A percentile compares a stretch with the other conserved stretches of the same genome.
Evolutionary conservation across 2,113 vertebrate genomes (phyloP).

Genomic region (Pollimyrus isidori): DNA sequence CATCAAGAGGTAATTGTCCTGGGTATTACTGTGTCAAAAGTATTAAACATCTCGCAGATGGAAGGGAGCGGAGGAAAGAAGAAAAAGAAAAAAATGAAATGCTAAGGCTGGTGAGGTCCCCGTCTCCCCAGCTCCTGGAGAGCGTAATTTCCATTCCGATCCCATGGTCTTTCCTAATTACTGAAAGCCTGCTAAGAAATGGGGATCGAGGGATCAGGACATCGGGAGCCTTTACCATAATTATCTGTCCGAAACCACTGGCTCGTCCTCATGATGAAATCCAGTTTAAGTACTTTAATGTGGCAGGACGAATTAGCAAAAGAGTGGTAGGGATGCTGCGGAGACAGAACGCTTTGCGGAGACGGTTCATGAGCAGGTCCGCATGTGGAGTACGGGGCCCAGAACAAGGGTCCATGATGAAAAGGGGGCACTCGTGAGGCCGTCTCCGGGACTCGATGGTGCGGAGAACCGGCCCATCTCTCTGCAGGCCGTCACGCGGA

Average conservation of each 20-base stretch:
- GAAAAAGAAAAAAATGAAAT: neutral
- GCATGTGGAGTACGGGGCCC: neutral
- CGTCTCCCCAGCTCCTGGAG: neutral
- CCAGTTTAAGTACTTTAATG: constrained; percentile 20
- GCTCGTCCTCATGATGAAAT: constrained; percentile 11
- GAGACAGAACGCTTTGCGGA: neutral
- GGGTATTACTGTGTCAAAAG: constrained; percentile 26
- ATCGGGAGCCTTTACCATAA: constrained; percentile 20
- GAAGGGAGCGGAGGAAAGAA: neutral
- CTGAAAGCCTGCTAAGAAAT: neutral
- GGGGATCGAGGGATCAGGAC: constrained; percentile 5
- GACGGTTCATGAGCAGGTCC: constrained; percentile 7
- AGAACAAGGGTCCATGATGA: neutral
- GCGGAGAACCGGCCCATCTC: neutral
- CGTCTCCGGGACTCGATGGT: neutral
- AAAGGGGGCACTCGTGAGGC: neutral
- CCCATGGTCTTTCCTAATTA: constrained; percentile 24
- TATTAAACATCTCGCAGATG: constrained; percentile 17
- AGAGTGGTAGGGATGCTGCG: neutral
- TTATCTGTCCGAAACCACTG: constrained; percentile 26
- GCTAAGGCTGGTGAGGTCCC: neutral
- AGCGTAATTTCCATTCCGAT: constrained; percentile 18
- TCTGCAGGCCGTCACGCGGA: neutral
- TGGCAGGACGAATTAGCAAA: constrained; percentile 19
- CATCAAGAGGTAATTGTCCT: constrained; percentile 21